Conservation (phyloP, 2,113 vertebrate species). For the Syrrhaptes paradoxus region DNA sequence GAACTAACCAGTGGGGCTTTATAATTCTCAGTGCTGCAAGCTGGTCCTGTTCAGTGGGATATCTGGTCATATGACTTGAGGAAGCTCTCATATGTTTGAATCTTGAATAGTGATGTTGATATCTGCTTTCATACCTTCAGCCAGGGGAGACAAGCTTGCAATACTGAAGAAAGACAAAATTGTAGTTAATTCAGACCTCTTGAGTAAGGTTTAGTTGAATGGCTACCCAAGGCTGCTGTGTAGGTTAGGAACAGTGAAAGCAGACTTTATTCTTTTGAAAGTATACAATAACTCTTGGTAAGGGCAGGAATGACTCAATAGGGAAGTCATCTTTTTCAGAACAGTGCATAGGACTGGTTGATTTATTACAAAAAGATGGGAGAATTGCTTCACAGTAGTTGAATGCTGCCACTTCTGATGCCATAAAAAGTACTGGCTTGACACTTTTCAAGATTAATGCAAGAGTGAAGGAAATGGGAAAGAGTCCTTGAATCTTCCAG, state of each 20-base stretch:
- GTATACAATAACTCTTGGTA: neutral
- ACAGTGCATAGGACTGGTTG: neutral
- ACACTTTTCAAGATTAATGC: neutral
- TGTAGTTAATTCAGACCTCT: neutral
- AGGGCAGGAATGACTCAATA: neutral
- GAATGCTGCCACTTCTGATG: neutral
- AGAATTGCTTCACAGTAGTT: neutral
- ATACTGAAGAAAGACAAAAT: neutral
- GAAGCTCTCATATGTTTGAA: neutral
- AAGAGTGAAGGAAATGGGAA: neutral
- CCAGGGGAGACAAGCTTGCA: neutral
- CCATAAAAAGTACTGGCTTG: conserved; percentile 7
- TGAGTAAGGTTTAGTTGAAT: neutral
- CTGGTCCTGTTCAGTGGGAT: neutral
- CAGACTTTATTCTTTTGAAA: neutral
- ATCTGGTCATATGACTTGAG: neutral
- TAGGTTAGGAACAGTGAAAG: neutral
- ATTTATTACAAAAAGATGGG: neutral
- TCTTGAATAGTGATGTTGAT: neutral
- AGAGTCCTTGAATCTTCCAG: neutral
- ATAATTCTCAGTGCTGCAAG: neutral
- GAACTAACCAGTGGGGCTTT: neutral
- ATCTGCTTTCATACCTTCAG: neutral
- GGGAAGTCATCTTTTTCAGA: conserved; percentile 15
- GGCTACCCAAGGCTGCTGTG: neutral